These are phyloP conservation scores for Drosophila conformis DNA, from an alignment of 2,888 invertebrate genomes.

Conservation along the genomic window DNA sequence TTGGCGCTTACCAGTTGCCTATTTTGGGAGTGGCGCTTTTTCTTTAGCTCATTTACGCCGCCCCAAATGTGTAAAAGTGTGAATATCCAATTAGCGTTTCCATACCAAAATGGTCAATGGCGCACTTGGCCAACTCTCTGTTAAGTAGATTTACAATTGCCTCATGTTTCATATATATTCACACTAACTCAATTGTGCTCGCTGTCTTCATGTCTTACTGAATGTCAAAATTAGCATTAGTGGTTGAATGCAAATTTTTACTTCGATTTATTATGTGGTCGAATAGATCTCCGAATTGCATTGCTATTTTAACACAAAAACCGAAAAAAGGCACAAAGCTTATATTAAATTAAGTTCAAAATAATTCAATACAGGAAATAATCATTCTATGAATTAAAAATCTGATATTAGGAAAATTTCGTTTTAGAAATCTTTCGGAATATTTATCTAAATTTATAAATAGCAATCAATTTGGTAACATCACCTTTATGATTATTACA, in stretches of 20 bases:
- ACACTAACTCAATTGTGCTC: constrained; percentile 7
- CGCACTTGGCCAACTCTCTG: constrained; percentile 2
- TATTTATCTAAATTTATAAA: neutral
- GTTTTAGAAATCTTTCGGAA: neutral
- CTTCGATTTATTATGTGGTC: constrained; percentile 1
- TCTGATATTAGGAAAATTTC: neutral
- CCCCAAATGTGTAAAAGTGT: constrained; percentile 75
- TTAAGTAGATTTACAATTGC: constrained; percentile 22
- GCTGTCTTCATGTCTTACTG: constrained; percentile 17
- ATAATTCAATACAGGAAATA: neutral
- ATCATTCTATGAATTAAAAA: neutral
- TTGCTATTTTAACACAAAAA: neutral
- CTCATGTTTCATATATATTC: constrained; percentile 9
- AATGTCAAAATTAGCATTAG: neutral
- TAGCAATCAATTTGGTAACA: neutral
- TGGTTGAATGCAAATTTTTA: neutral
- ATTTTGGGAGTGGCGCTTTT: constrained; percentile 80
- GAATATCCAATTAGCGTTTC: constrained; percentile 76
- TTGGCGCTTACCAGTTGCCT: constrained; percentile 79
- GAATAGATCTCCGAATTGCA: neutral
- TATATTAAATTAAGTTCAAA: neutral
- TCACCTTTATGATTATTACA: neutral
- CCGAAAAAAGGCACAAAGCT: neutral
- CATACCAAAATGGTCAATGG: constrained; percentile 52
- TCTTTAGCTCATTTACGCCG: constrained; percentile 71